phyloP scores from a whole-genome alignment of 2,888 invertebrate genomes.

The Rhabditoides inermis region DNA sequence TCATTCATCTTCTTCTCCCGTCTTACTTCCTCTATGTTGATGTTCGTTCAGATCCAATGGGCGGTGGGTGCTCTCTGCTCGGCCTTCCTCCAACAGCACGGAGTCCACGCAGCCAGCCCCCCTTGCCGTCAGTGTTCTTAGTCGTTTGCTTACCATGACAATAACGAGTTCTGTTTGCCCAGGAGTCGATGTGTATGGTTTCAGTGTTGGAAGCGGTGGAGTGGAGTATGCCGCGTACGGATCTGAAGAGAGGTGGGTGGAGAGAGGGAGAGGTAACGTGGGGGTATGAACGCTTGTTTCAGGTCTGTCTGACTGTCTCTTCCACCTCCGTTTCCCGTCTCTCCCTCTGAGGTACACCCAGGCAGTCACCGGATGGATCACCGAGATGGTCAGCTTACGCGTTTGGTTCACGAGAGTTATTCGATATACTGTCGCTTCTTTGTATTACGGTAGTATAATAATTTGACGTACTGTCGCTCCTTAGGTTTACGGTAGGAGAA shows the following conservation, averaged over 20 bases:
- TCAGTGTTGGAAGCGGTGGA: background rate
- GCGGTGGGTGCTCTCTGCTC: slow-evolving; percentile 36
- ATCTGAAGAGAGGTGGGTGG: background rate
- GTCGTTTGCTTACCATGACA: background rate
- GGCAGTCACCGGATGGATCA: slow-evolving; percentile 38
- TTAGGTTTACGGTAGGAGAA: too few relatives aligned
- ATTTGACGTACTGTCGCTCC: too few relatives aligned
- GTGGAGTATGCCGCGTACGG: background rate
- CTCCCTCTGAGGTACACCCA: slow-evolving; percentile 33
- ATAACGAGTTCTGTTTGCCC: background rate
- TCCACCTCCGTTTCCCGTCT: slow-evolving; percentile 37
- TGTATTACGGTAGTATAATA: too few relatives aligned
- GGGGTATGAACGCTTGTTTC: slow-evolving; percentile 10
- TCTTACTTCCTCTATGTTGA: background rate
- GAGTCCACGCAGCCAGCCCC: slow-evolving; percentile 18
- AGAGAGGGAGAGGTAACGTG: background rate
- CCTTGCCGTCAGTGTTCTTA: slow-evolving; percentile 28
- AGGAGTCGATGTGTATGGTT: background rate
- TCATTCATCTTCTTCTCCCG: background rate
- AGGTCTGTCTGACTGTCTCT: slow-evolving; percentile 45
- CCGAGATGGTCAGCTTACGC: slow-evolving; percentile 36
- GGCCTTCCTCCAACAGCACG: slow-evolving; percentile 37
- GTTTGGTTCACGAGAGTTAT: too few relatives aligned
- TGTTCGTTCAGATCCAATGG: slow-evolving; percentile 45
- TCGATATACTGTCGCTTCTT: too few relatives aligned